Conservation (phyloP, 2,113 vertebrate genomes). For the Oreochromis niloticus region DNA sequence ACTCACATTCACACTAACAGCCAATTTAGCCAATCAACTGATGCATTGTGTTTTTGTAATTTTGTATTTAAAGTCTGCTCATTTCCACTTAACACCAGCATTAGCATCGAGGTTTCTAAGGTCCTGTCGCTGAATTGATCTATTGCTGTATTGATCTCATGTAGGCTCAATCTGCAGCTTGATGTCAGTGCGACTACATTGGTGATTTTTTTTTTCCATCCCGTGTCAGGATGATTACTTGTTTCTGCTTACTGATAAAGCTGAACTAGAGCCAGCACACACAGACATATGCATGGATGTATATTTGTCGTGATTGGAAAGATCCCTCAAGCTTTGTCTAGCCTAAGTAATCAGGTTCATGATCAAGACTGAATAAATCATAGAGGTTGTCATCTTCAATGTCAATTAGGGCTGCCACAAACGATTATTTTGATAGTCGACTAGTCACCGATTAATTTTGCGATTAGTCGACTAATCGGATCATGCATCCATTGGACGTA, state of each 20-base stretch:
- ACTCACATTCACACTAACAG: neutral
- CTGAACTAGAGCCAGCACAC: constrained; percentile 14
- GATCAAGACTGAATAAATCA: constrained; percentile 34
- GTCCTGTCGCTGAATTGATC: constrained; percentile 38
- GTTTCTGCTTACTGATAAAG: constrained; percentile 59
- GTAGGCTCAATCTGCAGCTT: neutral
- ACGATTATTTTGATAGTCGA: no score
- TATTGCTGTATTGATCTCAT: constrained; percentile 31
- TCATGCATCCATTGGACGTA: no score
- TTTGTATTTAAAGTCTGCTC: neutral
- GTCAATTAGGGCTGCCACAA: no score
- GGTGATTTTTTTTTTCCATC: neutral
- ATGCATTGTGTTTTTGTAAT: neutral
- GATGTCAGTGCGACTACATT: neutral
- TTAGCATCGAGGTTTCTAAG: neutral
- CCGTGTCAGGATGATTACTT: constrained; percentile 22
- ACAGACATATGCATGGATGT: constrained; percentile 6
- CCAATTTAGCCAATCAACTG: neutral
- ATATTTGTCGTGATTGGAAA: constrained; percentile 34
- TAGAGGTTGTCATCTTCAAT: neutral
- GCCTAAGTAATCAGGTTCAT: constrained; percentile 17
- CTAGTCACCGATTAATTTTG: no score
- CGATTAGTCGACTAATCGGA: no score
- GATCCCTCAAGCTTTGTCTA: constrained; percentile 18
- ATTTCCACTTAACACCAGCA: neutral